phyloP scores from a whole-genome alignment of 2,113 vertebrate species.

The Peromyscus maniculatus region DNA sequence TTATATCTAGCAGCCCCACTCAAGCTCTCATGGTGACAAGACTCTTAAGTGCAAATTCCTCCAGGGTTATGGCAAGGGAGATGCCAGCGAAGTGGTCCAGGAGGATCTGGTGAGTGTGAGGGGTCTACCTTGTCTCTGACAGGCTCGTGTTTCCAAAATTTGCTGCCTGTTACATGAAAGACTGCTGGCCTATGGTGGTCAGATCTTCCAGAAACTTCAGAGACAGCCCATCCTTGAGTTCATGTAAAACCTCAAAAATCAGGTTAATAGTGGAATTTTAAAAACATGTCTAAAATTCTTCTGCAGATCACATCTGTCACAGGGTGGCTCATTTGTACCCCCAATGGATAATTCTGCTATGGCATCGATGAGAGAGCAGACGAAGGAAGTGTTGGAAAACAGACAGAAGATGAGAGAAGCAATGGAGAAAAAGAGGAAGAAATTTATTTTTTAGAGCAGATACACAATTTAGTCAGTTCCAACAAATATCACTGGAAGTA shows the following conservation, averaged over 20 bases:
- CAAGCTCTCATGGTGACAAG: background rate
- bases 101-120: background rate
- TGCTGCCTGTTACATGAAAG: background rate
- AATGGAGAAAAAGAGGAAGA: background rate
- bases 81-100: background rate
- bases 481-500: background rate
- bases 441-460: background rate
- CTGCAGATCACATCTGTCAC: background rate
- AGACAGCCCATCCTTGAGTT: background rate
- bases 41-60: background rate
- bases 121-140: background rate
- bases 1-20: slow-evolving; percentile 6
- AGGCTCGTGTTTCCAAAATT: background rate
- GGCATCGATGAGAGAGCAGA: background rate
- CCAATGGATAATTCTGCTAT: background rate
- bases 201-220: background rate
- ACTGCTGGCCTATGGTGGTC: background rate
- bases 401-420: background rate
- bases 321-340: background rate
- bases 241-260: slow-evolving; percentile 5
- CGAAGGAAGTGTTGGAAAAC: background rate
- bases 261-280: background rate
- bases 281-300: background rate
- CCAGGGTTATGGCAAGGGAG: background rate
- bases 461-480: background rate